Conservation (phyloP, 2,113 vertebrate genomes). For the Cariama cristata region DNA sequence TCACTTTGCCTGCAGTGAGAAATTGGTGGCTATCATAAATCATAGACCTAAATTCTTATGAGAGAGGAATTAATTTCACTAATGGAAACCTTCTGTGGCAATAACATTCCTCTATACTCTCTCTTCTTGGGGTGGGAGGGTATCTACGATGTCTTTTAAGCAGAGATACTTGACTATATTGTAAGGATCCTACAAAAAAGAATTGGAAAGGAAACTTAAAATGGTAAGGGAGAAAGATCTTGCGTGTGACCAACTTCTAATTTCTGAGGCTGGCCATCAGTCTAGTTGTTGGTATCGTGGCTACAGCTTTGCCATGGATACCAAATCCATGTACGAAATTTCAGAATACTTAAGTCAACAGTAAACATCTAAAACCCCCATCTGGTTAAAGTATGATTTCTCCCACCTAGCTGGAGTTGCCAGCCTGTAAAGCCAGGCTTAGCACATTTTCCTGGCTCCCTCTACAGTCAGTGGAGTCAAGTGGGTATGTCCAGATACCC, state of each 20-base stretch:
- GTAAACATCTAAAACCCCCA: background rate
- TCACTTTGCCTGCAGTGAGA: conserved; percentile 67
- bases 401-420: background rate
- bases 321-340: background rate
- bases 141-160: conserved; percentile 49
- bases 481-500: background rate
- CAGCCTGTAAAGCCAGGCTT: background rate
- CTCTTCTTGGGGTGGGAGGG: background rate
- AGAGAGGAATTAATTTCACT: conserved; percentile 77
- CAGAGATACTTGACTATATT: background rate
- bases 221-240: background rate
- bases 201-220: background rate
- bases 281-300: background rate
- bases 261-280: background rate
- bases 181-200: background rate
- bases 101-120: background rate
- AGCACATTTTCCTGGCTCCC: background rate
- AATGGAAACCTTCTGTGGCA: conserved; percentile 71
- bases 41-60: conserved; percentile 64
- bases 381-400: background rate
- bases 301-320: background rate
- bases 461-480: background rate
- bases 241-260: background rate
- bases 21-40: conserved; percentile 74
- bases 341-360: background rate